These are phyloP conservation scores for Subacronicta megacephala DNA, from an alignment of 2,888 invertebrate genomes.

Conservation along the genomic window DNA sequence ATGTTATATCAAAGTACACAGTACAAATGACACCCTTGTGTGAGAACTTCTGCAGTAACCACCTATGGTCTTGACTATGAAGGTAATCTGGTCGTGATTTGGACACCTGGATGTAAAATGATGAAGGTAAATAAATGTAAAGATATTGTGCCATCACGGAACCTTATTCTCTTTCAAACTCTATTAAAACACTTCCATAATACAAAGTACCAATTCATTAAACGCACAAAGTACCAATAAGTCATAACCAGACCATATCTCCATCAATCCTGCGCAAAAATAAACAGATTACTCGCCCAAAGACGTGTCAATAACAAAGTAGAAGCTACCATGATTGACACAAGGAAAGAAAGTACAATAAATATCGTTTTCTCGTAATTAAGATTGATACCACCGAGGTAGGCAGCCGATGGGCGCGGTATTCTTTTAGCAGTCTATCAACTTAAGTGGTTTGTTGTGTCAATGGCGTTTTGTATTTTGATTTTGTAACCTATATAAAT, in stretches of 20 bases:
- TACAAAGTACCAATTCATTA: not conserved
- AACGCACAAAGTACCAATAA: slow-evolving; percentile 2
- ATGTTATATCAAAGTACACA: no score
- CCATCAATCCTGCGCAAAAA: slow-evolving; percentile 20
- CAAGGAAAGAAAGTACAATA: slow-evolving; percentile 29
- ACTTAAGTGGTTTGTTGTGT: slow-evolving; percentile 31
- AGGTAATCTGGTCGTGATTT: no score
- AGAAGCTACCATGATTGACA: slow-evolving; percentile 33
- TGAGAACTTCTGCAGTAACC: no score
- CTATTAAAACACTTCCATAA: not conserved
- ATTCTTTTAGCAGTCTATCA: slow-evolving; percentile 15
- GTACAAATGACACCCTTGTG: no score
- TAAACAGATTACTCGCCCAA: slow-evolving; percentile 19
- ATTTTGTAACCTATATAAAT: not conserved
- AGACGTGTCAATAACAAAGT: slow-evolving; percentile 26
- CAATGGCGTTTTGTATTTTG: slow-evolving; percentile 2
- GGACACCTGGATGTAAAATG: no score
- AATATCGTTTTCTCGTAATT: slow-evolving; percentile 62
- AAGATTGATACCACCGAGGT: slow-evolving; percentile 57
- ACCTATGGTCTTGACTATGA: no score
- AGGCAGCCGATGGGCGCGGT: not conserved
- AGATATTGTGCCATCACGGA: no score
- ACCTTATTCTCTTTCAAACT: no score
- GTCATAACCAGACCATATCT: not conserved
- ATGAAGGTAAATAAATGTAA: no score